phyloP scores from a whole-genome alignment of 1,140 invertebrate genomes.

The Hyles vespertilio region DNA sequence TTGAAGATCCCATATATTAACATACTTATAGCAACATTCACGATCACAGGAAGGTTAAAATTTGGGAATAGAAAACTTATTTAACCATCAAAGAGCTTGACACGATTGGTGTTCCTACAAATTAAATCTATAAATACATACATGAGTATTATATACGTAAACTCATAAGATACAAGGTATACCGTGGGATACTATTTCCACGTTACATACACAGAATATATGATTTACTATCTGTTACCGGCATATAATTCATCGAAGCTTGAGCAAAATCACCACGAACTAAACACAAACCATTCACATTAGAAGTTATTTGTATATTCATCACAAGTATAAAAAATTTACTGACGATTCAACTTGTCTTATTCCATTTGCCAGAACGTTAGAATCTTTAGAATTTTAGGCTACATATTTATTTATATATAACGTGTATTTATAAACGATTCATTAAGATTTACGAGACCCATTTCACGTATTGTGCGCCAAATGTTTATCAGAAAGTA shows the following conservation, averaged over 20 bases:
- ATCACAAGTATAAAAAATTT: slow-evolving; percentile 51
- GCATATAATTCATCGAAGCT: slow-evolving; percentile 38
- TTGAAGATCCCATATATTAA: slow-evolving; percentile 64
- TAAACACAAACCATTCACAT: slow-evolving; percentile 36
- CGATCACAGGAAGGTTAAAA: slow-evolving; percentile 73
- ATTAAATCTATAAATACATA: slow-evolving; percentile 58
- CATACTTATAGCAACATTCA: slow-evolving; percentile 70
- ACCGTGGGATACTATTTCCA: slow-evolving; percentile 14
- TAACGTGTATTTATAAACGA: slow-evolving; percentile 44
- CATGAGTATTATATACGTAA: slow-evolving; percentile 58
- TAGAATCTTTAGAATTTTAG: slow-evolving; percentile 47
- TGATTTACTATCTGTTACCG: not conserved
- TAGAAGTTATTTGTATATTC: slow-evolving; percentile 36
- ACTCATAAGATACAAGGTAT: slow-evolving; percentile 27
- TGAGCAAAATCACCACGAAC: slow-evolving; percentile 46
- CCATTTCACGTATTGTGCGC: slow-evolving; percentile 23
- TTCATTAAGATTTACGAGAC: slow-evolving; percentile 36
- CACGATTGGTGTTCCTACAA: slow-evolving; percentile 66
- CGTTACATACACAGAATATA: slow-evolving; percentile 24
- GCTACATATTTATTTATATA: slow-evolving; percentile 47
- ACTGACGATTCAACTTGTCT: slow-evolving; percentile 42
- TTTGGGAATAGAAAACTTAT: slow-evolving; percentile 72
- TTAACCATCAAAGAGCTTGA: slow-evolving; percentile 52
- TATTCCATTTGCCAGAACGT: slow-evolving; percentile 38
- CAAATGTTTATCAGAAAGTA: too few species aligned